Evolutionary conservation across 1,140 invertebrate genomes (phyloP), one percentile per base, ranked within the genome.

Genomic region (Achatina immaculata): DNA sequence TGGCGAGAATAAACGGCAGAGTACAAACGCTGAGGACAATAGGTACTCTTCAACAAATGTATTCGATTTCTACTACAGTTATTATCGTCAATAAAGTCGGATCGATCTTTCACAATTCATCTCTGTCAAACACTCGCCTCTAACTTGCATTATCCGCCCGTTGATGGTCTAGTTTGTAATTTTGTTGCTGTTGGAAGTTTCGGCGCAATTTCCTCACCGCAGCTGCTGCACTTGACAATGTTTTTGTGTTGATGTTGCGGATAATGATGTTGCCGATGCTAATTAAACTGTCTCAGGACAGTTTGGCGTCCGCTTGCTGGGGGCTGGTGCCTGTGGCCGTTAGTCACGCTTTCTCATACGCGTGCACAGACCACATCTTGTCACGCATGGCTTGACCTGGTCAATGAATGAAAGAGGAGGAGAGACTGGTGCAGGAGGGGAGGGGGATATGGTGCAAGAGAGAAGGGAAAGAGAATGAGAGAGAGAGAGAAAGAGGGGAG

Each of bases 211-310:
- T n/a, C n/a, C 19, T 48, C 45, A 7, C 7, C 19, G 45, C 19
- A 48, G 45, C 45, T 11, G 48, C 21, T 55, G 21, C 48, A 55
- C 3, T 55, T 55, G 7, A 21, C 48, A 19, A 21, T 55, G 48
- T 55, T 55, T 55, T 55, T 55, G 48, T 55, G 48, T 55, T 55
- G 48, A 21, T 19, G 48, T 55, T 19, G 58, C n/a, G 16, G 28
- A 31, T 62, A 62, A 62, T 62, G 28, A 62, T 16, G n/a, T 4
- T 16, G 28, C n/a, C 4, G 28, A 4, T 62, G 58, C n/a, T 62
- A 62, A 62, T 62, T 62, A 62, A 55, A 62, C 58, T 31, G 7
- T 31, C 4, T n/a, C 58, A n/a, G 58, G 58, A 62, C 58, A 62
- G 21, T 28, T 34, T 2, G 58, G 21, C n/a, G 58, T 9, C 48